phyloP scores from a whole-genome alignment of 2,113 vertebrate genomes.

The Malaclemys terrapin region DNA sequence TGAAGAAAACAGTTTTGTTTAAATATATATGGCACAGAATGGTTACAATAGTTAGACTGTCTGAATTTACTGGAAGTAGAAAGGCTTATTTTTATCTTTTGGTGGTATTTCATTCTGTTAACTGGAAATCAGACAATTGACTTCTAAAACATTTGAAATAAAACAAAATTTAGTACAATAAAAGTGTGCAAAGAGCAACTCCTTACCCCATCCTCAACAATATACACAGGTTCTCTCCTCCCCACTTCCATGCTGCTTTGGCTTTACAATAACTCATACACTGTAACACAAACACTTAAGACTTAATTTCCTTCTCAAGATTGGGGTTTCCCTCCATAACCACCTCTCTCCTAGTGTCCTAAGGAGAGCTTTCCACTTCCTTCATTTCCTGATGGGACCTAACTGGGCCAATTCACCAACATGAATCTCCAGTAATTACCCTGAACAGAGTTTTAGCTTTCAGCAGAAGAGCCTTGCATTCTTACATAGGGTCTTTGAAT shows the following conservation, averaged over 20 bases:
- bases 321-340: background rate
- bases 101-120: background rate
- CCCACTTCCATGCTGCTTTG: background rate
- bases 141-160: background rate
- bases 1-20: background rate
- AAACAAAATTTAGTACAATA: background rate
- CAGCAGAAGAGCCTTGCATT: background rate
- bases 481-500: background rate
- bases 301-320: background rate
- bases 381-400: background rate
- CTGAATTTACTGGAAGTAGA: background rate
- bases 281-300: background rate
- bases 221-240: background rate
- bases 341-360: background rate
- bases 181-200: background rate
- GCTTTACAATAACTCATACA: background rate
- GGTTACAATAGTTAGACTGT: background rate
- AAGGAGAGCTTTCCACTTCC: background rate
- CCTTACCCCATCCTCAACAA: background rate
- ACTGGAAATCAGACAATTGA: background rate
- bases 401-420: background rate
- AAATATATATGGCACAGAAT: no score
- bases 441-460: background rate
- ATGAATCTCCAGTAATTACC: background rate
- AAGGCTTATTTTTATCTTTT: background rate